Conservation (phyloP, 2,797 vertebrate genomes). For the Dicrostonyx torquatus region DNA sequence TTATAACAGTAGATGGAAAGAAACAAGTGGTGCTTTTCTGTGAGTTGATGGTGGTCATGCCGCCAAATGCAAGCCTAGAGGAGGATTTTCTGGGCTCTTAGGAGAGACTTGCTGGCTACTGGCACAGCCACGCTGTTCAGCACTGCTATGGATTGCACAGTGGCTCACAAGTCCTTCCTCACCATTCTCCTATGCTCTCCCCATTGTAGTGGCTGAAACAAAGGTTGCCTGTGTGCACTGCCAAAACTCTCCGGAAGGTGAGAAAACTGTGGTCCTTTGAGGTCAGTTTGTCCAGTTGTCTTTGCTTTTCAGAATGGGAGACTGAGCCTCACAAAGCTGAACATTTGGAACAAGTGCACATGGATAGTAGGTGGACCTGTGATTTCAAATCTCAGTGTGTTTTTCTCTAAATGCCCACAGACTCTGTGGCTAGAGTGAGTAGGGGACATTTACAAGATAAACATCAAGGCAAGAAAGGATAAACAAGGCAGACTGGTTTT, state of each 20-base stretch:
- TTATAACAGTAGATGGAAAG: background rate
- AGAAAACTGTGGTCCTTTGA: constrained; percentile 4
- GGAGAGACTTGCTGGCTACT: background rate
- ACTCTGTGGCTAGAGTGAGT: background rate
- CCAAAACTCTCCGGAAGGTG: background rate
- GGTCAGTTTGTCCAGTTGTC: background rate
- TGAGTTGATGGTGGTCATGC: background rate
- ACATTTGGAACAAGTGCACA: background rate
- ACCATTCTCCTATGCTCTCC: background rate
- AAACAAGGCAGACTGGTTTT: background rate
- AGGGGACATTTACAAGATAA: background rate
- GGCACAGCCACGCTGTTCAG: background rate
- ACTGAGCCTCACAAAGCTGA: background rate
- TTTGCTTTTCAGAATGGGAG: constrained; percentile 32
- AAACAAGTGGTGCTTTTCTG: background rate
- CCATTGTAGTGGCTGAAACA: background rate
- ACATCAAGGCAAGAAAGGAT: background rate
- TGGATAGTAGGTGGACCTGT: background rate
- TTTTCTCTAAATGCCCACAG: background rate
- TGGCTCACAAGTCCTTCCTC: background rate
- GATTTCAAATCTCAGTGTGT: background rate
- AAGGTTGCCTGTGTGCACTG: background rate
- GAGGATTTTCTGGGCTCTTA: background rate
- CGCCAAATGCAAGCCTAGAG: background rate
- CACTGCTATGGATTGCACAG: background rate